Evolutionary conservation across 2,888 invertebrate genomes (phyloP).

Genomic region (Melinopterus prodromus): DNA sequence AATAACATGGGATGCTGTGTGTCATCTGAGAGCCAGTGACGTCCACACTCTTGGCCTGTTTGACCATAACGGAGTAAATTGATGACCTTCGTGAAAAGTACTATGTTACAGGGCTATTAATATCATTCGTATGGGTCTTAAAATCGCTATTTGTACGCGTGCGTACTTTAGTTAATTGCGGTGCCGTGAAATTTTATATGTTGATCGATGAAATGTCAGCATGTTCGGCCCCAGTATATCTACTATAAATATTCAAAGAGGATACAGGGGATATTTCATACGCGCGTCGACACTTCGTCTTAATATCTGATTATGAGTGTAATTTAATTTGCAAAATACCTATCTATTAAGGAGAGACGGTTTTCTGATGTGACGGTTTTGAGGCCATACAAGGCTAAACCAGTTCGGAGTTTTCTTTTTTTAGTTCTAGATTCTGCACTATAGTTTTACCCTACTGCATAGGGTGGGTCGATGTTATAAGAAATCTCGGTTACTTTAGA

Average conservation of each 20-base stretch:
- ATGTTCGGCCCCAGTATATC: neutral
- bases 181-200: neutral
- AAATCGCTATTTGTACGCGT: neutral
- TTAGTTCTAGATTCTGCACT: neutral
- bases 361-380: neutral
- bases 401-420: neutral
- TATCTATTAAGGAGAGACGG: neutral
- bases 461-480: too few species aligned
- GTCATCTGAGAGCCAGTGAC: neutral
- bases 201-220: conserved; percentile 4
- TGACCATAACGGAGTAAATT: neutral
- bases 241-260: neutral
- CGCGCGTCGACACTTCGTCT: neutral
- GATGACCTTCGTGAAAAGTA: conserved; percentile 4
- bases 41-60: neutral
- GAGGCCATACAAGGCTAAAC: neutral
- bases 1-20: neutral
- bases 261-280: neutral
- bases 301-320: neutral
- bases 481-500: too few species aligned
- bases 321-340: neutral
- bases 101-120: neutral
- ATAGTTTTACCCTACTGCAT: too few species aligned
- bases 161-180: neutral
- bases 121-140: neutral